Evolutionary conservation across 2,888 invertebrate species (phyloP).

Genomic region (Spilosoma lubricipeda): DNA sequence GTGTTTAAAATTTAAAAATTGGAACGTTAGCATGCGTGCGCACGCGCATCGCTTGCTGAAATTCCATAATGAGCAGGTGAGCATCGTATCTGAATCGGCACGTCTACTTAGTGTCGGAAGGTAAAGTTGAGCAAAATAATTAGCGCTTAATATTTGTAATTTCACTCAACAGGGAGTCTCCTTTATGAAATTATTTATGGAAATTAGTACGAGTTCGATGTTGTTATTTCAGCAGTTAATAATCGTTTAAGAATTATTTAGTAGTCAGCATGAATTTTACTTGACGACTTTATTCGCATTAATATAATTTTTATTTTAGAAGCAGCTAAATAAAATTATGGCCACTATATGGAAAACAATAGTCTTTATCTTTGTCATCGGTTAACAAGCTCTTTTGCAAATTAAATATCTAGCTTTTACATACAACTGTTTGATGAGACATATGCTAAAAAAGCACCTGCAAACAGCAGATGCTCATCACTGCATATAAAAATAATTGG

Average conservation of each 20-base stretch:
- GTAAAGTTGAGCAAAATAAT: conserved; percentile 66
- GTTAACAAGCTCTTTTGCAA: conserved; percentile 20
- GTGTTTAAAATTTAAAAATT: conserved; percentile 75
- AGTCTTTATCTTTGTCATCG: conserved; percentile 33
- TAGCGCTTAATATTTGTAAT: conserved; percentile 66
- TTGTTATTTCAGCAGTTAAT: conserved; percentile 39
- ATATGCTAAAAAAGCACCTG: conserved; percentile 40
- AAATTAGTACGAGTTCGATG: conserved; percentile 44
- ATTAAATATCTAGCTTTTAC: conserved; percentile 24
- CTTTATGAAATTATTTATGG: conserved; percentile 50
- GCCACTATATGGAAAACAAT: conserved; percentile 20
- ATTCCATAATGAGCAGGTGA: conserved; percentile 80
- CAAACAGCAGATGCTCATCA: conserved; percentile 41
- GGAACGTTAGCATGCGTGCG: conserved; percentile 67
- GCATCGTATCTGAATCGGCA: conserved; percentile 62
- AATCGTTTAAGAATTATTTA: conserved; percentile 34
- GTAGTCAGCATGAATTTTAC: conserved; percentile 28
- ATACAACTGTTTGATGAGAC: conserved; percentile 4
- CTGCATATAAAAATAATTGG: conserved; percentile 31
- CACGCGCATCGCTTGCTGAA: conserved; percentile 65
- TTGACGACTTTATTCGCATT: conserved; percentile 40
- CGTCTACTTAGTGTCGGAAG: conserved; percentile 75
- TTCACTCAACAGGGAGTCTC: conserved; percentile 48
- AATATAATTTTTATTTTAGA: conserved; percentile 18
- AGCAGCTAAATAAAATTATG: conserved; percentile 3